phyloP scores from a whole-genome alignment of 1,140 invertebrate species.

The Plutomurus gul region DNA sequence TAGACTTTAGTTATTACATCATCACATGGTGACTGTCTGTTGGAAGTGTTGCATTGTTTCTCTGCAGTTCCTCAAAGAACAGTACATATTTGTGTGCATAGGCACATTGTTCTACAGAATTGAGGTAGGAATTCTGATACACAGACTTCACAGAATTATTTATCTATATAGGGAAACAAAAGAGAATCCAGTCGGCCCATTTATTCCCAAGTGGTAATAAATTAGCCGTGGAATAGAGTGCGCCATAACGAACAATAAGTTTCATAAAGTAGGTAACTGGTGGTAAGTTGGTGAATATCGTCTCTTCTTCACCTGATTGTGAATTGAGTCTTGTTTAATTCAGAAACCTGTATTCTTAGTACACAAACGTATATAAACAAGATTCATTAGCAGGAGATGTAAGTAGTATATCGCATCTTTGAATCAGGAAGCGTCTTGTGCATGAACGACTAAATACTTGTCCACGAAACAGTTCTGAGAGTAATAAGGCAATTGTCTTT shows the following conservation, averaged over 20 bases:
- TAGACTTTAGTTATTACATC: background rate
- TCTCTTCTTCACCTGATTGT: too few species aligned
- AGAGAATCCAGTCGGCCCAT: background rate
- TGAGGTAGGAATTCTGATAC: background rate
- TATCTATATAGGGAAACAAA: slow-evolving; percentile 1
- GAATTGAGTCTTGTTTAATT: background rate
- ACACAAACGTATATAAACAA: too few species aligned
- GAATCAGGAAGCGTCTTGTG: too few species aligned
- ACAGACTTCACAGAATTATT: background rate
- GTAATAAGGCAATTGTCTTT: background rate
- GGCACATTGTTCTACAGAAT: background rate
- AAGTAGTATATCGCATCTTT: too few species aligned
- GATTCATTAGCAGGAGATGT: too few species aligned
- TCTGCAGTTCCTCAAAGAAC: background rate
- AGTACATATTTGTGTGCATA: background rate
- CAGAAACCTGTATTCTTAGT: background rate
- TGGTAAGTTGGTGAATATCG: background rate
- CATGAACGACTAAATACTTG: too few species aligned
- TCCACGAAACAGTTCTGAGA: background rate
- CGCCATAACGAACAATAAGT: background rate
- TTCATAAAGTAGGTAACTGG: background rate
- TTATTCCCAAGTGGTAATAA: background rate
- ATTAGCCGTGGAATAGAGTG: background rate
- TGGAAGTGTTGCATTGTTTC: background rate
- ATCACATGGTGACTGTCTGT: background rate